These are phyloP conservation scores for Drosophila micromelanica DNA, from an alignment of 1,140 invertebrate species.

Conservation along the genomic window DNA sequence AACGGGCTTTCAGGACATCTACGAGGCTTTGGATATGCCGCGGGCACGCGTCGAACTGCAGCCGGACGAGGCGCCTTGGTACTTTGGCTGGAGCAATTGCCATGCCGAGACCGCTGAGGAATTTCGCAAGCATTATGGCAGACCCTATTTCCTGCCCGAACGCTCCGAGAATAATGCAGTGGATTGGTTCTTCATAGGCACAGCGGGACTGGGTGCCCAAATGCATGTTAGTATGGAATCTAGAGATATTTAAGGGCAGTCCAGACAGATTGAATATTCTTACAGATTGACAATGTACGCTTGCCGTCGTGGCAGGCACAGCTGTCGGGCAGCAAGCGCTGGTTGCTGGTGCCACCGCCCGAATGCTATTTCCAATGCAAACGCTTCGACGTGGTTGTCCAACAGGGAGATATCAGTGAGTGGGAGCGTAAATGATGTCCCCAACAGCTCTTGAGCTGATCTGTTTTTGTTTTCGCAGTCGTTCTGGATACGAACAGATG, in stretches of 20 bases:
- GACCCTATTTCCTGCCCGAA: slow-evolving; percentile 95
- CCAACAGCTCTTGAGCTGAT: background rate
- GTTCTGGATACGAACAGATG: slow-evolving; percentile 96
- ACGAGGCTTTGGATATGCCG: slow-evolving; percentile 92
- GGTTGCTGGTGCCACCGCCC: slow-evolving; percentile 93
- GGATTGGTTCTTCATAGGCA: slow-evolving; percentile 99
- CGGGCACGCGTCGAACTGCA: slow-evolving; percentile 87
- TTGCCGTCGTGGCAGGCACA: slow-evolving; percentile 98
- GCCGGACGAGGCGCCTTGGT: slow-evolving; percentile 89
- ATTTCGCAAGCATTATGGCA: slow-evolving; percentile 91
- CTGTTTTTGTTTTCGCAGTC: slow-evolving; percentile 87
- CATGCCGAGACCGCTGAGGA: slow-evolving; percentile 90
- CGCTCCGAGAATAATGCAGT: slow-evolving; percentile 93
- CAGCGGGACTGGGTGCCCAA: slow-evolving; percentile 95
- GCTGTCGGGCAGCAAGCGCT: slow-evolving; percentile 92
- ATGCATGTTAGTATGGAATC: slow-evolving; percentile 90
- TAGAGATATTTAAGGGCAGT: background rate
- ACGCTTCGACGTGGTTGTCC: slow-evolving; percentile 89
- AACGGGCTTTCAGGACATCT: slow-evolving; percentile 89
- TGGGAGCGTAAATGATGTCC: background rate
- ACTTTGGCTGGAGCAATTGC: slow-evolving; percentile 98
- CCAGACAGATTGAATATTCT: too few relatives aligned
- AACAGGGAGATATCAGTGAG: slow-evolving; percentile 95
- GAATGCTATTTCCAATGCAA: slow-evolving; percentile 93
- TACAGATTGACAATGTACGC: slow-evolving; percentile 94